These are phyloP conservation scores for Poecilus cupreus DNA, from an alignment of 2,888 invertebrate species.

Conservation along the genomic window DNA sequence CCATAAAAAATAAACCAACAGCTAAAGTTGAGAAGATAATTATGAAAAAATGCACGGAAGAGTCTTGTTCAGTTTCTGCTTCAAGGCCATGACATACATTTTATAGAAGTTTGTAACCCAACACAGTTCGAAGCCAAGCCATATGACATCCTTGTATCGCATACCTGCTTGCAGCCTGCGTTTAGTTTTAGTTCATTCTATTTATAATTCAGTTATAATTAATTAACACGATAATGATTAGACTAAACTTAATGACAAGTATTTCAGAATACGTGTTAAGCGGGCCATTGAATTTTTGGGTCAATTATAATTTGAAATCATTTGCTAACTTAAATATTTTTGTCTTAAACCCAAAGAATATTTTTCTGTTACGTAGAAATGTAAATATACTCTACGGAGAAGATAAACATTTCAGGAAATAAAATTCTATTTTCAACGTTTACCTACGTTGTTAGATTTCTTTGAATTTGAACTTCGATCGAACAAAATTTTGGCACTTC, in stretches of 20 bases:
- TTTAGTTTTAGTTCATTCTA: background rate
- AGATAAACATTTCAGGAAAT: background rate
- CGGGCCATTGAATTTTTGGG: background rate
- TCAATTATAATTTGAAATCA: background rate
- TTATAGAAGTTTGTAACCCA: background rate
- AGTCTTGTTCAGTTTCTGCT: conserved; percentile 3
- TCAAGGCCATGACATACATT: conserved; percentile 46
- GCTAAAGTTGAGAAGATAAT: background rate
- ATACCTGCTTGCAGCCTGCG: background rate
- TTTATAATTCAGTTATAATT: background rate
- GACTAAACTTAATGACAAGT: background rate
- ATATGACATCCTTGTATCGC: background rate
- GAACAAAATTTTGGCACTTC: background rate
- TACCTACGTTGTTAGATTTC: background rate
- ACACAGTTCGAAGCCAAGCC: background rate
- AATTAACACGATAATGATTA: background rate
- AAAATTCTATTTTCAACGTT: conserved; percentile 12
- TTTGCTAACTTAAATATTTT: background rate
- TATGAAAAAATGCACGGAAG: background rate
- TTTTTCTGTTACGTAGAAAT: too few species aligned
- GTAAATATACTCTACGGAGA: background rate
- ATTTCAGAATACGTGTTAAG: background rate
- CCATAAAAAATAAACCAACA: background rate
- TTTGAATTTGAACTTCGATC: background rate
- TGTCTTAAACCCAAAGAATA: too few species aligned